Evolutionary conservation across 2,113 vertebrate species (phyloP), one percentile per base, ranked within the genome.

Genomic region (Salvelinus fontinalis): DNA sequence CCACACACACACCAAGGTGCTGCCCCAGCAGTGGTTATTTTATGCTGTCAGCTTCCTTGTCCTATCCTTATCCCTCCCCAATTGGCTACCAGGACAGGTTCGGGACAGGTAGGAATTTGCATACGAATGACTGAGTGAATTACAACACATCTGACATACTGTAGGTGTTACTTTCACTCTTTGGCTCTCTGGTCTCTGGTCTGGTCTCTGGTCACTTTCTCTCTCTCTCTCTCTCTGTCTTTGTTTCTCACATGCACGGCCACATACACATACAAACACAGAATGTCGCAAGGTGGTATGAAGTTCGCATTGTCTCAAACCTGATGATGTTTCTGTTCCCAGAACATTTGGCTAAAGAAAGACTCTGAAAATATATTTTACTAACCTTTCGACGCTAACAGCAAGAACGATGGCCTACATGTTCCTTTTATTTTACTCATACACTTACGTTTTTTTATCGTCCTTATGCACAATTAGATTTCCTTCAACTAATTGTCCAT

Each of bases 21-120:
- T 89, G 76, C 77, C 81, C 78, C 75, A 80, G 84, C 75, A 92
- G 84, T 89, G 78, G 79, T 66, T 81, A 75, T 92, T 92, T 90
- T 88, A 89, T 87, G 14, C 79, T 70, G 51, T 51, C 26, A 78
- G 90, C 88, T 93, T 92, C 91, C 90, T 93, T 79, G 80, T 91
- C 24, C 73, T 5, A 92, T 92, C 91, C 90, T 93, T 79, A 82
- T 91, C 27, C 74, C 3, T 12, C 51, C 82, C 78, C 83, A 80
- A 90, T 92, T 89, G 89, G 86, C 59, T 85, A 79, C 73, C 79
- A 86, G 75, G 49, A 31, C 76, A 54, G 6, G 34, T 73, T 84
- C 74, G 87, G 71, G 75, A 71, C 77, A 82, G 84, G 80, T 79
- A 71, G 70, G 12, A 57, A 88, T 93, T 92, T 91, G 87, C 87